Evolutionary conservation across 2,113 vertebrate species (phyloP).

Genomic region (Ascaphus truei): DNA sequence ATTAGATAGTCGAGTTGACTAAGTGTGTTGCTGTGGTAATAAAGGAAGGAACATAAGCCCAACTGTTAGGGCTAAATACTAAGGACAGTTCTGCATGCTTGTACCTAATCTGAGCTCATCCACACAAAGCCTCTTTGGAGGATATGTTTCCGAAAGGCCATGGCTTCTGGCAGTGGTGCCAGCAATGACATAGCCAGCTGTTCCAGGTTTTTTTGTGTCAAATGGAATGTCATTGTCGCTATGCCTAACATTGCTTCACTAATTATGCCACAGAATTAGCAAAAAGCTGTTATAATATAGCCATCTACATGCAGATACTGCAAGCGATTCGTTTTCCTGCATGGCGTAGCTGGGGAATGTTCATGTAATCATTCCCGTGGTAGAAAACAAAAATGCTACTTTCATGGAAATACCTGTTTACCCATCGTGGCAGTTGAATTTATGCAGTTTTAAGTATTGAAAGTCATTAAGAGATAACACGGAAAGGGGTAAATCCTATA

Average conservation of each 20-base stretch:
- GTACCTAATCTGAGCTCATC: conserved; percentile 39
- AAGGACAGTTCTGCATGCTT: not conserved
- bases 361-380: no score
- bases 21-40: conserved; percentile 25
- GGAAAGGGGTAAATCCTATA: no score
- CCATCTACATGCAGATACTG: no score
- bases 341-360: no score
- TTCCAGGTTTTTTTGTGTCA: not conserved
- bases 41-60: conserved; percentile 17
- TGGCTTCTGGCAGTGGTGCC: not conserved
- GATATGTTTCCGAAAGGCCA: conserved; percentile 31
- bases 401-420: no score
- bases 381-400: no score
- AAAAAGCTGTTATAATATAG: no score
- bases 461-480: no score
- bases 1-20: conserved; percentile 28
- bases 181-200: not conserved
- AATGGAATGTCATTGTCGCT: conserved; percentile 9
- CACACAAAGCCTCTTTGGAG: conserved; percentile 18
- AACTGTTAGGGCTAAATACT: conserved; percentile 14
- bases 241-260: not conserved
- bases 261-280: not conserved
- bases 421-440: no score
- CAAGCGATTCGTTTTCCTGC: no score
- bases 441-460: no score